Base-by-base conservation (phyloP, 1,140 invertebrate species). In the Meloidogyne floridensis region DNA sequence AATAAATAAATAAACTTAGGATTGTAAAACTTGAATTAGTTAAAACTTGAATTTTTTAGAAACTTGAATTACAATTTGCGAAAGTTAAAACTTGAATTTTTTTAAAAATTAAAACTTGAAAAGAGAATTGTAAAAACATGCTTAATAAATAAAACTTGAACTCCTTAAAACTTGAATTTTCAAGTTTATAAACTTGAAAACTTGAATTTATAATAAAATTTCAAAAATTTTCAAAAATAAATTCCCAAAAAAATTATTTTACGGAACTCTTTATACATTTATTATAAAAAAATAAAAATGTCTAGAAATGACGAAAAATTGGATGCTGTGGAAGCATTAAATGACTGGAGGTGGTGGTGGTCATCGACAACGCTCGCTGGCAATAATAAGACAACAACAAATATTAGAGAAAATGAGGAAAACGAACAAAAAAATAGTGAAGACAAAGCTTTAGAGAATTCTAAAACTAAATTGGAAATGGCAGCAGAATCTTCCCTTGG, bases 381-480 rank as follows among this genome's bases (percentile, higher is more conserved):
- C 15, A 65, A 65, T 65, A 65, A 65, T 54, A 54, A 54, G 13
- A 54, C 11, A 65, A 65, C n/a, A 65, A 65, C n/a, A 65, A 65
- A 65, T n/a, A 65, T n/a, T 65, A 65, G 59, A 65, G 59, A 65
- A 18, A 65, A 65, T 65, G n/a, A 65, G 15, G 59, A 18, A 65
- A 65, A 65, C 6, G n/a, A 65, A 65, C 15, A 65, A 65, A 65
- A 65, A 65, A 65, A 65, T 65, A 65, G 59, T 65, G 59, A 65
- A 65, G 59, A 65, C 59, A 65, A 65, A 65, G 59, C 59, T 51
- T 4, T 53, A 51, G 15, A 51, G n/a, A 74, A n/a, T 74, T 74
- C 32, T 42, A 43, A 51, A 15, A 73, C 42, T 47, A 73, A 43
- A 53, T 53, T 74, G 15, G 15, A 53, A 74, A 53, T 51, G 51